Evolutionary conservation across 2,797 vertebrate genomes (phyloP).

Genomic region (Rhadinocentrus ornatus): DNA sequence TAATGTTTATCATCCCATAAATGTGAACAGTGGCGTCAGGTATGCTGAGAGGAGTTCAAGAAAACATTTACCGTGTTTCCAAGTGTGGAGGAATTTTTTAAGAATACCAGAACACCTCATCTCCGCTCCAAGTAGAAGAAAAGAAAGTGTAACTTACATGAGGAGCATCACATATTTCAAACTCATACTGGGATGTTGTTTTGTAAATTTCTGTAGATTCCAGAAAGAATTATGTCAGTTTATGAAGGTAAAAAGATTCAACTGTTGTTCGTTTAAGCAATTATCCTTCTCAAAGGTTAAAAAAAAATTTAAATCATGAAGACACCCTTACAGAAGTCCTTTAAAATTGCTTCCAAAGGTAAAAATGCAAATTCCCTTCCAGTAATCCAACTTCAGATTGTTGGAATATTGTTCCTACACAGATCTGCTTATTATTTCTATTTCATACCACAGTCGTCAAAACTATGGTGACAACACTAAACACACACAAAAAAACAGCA

Average conservation of each 20-base stretch:
- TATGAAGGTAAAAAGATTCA: conserved; percentile 5
- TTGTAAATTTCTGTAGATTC: not conserved
- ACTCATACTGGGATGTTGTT: not conserved
- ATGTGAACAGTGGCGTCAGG: conserved; percentile 4
- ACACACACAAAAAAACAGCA: too few species aligned
- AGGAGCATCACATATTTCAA: not conserved
- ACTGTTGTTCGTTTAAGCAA: not conserved
- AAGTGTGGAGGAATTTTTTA: not conserved
- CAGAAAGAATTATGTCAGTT: not conserved
- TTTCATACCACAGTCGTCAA: not conserved
- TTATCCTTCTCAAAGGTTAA: not conserved
- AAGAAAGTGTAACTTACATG: not conserved
- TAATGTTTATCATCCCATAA: conserved; percentile 1
- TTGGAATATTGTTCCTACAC: not conserved
- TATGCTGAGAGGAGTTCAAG: not conserved
- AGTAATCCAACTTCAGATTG: not conserved
- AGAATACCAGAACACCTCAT: not conserved
- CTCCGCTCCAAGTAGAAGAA: not conserved
- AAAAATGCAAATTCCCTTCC: not conserved
- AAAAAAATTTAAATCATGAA: not conserved
- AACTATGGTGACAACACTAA: not conserved
- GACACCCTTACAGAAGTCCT: not conserved
- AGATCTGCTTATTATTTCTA: not conserved
- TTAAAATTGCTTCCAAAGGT: not conserved
- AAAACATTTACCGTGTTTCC: not conserved